These are phyloP conservation scores for Mystacides longicornis DNA, from an alignment of 2,888 invertebrate genomes.

Conservation along the genomic window DNA sequence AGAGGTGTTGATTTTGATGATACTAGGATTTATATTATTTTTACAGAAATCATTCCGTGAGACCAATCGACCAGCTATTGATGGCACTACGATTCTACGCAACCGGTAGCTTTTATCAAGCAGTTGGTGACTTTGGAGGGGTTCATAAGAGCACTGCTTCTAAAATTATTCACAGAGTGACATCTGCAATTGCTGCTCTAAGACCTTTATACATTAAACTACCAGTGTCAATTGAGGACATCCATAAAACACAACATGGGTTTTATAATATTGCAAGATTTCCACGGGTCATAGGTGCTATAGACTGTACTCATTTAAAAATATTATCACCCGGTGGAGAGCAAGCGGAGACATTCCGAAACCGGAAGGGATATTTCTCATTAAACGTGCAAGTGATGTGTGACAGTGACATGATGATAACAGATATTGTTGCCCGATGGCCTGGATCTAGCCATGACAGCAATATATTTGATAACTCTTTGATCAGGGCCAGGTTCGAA, in stretches of 20 bases:
- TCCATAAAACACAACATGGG: neutral
- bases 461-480: neutral
- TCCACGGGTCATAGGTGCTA: too few relatives aligned
- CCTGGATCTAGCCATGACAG: neutral
- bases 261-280: neutral
- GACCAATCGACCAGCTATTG: neutral
- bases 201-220: neutral
- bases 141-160: neutral
- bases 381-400: neutral
- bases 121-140: neutral
- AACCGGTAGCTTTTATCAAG: neutral
- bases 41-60: neutral
- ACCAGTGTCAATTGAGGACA: neutral
- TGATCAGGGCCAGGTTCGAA: neutral
- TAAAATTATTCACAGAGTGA: neutral
- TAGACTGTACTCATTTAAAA: neutral
- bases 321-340: neutral
- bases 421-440: neutral
- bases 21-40: too few relatives aligned
- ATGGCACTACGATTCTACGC: neutral
- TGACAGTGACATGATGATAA: neutral
- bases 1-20: too few relatives aligned
- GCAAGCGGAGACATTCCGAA: neutral
- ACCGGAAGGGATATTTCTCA: neutral
- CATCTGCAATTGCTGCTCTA: neutral